Percentiles rank a stretch among this genome's conserved stretches.
These are phyloP conservation scores for Charadrius vociferus DNA, from an alignment of 2,113 vertebrate genomes.

Conservation along the genomic window DNA sequence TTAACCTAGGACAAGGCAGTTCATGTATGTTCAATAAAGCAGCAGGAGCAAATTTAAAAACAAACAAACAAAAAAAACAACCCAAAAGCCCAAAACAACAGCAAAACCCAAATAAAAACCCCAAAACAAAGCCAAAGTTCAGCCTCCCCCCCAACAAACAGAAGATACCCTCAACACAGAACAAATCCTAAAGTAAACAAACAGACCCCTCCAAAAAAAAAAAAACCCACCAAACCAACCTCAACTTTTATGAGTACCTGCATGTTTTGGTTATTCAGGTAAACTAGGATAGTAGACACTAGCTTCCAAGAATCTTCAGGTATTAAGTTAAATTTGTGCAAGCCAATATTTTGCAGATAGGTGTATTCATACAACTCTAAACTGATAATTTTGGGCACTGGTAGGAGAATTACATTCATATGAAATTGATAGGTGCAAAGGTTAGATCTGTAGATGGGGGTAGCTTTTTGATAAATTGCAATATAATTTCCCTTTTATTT, in stretches of 20 bases:
- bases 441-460: neutral
- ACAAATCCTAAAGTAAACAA: neutral
- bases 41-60: neutral
- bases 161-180: neutral
- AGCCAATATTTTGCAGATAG: neutral
- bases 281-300: neutral
- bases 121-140: neutral
- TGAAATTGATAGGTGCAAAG: neutral
- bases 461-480: neutral
- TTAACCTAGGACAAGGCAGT: neutral
- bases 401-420: neutral
- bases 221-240: neutral
- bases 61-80: too few relatives aligned
- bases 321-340: neutral
- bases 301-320: neutral
- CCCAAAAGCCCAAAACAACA: neutral
- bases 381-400: neutral
- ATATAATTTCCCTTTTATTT: neutral
- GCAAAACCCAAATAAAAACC: neutral
- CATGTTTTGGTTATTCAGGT: neutral
- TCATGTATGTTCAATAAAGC: neutral
- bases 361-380: neutral
- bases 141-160: neutral
- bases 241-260: neutral
- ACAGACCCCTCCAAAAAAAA: neutral